phyloP scores from a whole-genome alignment of 2,113 vertebrate species.

The Danionella cerebrum region DNA sequence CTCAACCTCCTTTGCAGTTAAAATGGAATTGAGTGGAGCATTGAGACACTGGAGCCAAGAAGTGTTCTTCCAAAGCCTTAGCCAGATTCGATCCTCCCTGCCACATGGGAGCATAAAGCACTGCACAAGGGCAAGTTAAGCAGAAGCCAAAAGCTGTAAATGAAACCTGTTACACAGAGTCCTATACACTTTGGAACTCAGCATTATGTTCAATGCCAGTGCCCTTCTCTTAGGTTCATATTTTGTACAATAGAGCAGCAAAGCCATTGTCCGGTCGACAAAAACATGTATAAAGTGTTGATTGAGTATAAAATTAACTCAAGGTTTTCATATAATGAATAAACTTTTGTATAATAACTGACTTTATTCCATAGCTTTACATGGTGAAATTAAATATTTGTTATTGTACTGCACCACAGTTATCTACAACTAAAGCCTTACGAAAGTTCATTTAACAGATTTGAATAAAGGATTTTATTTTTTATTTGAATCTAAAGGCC shows the following conservation, averaged over 20 bases:
- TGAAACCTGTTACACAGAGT: background rate
- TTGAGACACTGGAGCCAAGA: slow-evolving; percentile 29
- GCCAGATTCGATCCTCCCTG: slow-evolving; percentile 20
- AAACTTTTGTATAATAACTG: too few relatives aligned
- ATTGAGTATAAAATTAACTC: background rate
- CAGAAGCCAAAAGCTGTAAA: slow-evolving; percentile 18
- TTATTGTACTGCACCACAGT: too few relatives aligned
- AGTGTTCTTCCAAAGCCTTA: slow-evolving; percentile 45
- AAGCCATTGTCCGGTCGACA: background rate
- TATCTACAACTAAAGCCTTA: too few relatives aligned
- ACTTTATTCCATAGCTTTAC: too few relatives aligned
- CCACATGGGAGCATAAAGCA: slow-evolving; percentile 15
- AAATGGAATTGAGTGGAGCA: slow-evolving; percentile 5
- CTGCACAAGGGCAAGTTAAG: slow-evolving; percentile 9
- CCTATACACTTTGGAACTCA: background rate
- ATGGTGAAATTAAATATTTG: too few relatives aligned
- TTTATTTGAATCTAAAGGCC: background rate
- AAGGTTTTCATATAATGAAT: too few relatives aligned
- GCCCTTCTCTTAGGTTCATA: background rate
- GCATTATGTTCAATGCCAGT: background rate
- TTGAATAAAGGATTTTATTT: background rate
- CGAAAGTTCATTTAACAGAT: too few relatives aligned
- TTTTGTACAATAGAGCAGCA: background rate
- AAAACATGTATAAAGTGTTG: background rate
- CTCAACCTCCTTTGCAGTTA: slow-evolving; percentile 24